Conservation (phyloP, 2,113 vertebrate genomes). For the Mirza zaza region DNA sequence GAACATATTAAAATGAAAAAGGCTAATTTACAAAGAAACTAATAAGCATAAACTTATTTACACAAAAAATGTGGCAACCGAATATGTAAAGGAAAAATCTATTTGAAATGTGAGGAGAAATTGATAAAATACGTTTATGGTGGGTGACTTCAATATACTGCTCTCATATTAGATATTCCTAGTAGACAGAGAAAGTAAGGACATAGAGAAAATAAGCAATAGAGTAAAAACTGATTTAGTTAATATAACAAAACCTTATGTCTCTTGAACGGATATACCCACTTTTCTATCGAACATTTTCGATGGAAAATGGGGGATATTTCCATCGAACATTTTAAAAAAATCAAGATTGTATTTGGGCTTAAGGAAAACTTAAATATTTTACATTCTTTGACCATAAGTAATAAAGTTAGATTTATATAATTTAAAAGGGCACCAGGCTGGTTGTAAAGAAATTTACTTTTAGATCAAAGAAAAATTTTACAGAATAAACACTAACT, state of each 20-base stretch:
- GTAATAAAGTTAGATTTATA: conserved; percentile 17
- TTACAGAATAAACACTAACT: background rate
- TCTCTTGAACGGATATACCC: background rate
- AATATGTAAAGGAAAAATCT: conserved; percentile 6
- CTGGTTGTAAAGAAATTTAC: background rate
- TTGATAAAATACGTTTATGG: background rate
- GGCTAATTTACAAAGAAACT: background rate
- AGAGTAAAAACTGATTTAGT: background rate
- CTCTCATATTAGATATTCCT: background rate
- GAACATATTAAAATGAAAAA: background rate
- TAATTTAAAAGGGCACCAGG: background rate
- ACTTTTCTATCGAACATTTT: background rate
- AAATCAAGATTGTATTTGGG: background rate
- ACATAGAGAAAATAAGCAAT: background rate
- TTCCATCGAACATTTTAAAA: background rate
- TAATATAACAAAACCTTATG: background rate
- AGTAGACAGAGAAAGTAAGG: background rate
- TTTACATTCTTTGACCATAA: conserved; percentile 1
- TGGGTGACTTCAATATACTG: background rate
- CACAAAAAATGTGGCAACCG: background rate
- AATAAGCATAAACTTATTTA: background rate
- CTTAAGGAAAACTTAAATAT: background rate
- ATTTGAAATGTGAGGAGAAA: background rate
- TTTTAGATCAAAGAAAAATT: background rate
- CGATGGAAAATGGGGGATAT: background rate